phyloP scores from a whole-genome alignment of 1,140 invertebrate species.

The Neodiprion virginianus region DNA sequence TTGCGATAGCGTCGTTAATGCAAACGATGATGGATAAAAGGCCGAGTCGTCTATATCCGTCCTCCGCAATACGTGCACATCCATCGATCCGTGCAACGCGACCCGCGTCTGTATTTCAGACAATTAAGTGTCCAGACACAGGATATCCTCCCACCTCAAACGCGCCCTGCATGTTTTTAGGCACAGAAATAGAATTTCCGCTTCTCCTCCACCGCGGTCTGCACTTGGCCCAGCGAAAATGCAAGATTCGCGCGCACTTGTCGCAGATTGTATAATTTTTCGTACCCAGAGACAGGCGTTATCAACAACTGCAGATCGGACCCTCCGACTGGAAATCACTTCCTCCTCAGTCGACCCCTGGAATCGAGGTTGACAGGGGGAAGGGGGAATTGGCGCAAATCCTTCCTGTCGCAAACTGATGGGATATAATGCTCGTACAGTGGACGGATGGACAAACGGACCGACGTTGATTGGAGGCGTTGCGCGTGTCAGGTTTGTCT shows the following conservation, averaged over 20 bases:
- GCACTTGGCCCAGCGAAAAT: no score
- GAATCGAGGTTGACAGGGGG: no score
- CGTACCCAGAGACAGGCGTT: no score
- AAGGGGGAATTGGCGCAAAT: no score
- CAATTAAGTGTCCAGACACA: neutral
- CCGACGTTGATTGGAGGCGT: conserved; percentile 39
- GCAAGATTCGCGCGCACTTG: no score
- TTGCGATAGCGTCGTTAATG: neutral
- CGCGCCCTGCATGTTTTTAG: neutral
- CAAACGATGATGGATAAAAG: neutral
- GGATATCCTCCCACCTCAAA: neutral
- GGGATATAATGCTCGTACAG: conserved; percentile 8
- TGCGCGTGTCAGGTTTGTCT: conserved; percentile 36
- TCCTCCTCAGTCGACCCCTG: no score
- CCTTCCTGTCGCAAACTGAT: neutral
- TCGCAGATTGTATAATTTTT: no score
- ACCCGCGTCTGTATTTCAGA: neutral
- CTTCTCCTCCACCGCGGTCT: no score
- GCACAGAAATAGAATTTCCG: no score
- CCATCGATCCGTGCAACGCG: neutral
- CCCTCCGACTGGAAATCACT: no score
- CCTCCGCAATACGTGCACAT: neutral
- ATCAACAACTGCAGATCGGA: no score
- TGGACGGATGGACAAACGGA: conserved; percentile 10
- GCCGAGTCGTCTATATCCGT: neutral